Percentiles rank a stretch among this genome's conserved stretches.
Evolutionary conservation across 1,140 invertebrate species (phyloP).

Genomic region (Hermatobates lingyangjiaoensis): DNA sequence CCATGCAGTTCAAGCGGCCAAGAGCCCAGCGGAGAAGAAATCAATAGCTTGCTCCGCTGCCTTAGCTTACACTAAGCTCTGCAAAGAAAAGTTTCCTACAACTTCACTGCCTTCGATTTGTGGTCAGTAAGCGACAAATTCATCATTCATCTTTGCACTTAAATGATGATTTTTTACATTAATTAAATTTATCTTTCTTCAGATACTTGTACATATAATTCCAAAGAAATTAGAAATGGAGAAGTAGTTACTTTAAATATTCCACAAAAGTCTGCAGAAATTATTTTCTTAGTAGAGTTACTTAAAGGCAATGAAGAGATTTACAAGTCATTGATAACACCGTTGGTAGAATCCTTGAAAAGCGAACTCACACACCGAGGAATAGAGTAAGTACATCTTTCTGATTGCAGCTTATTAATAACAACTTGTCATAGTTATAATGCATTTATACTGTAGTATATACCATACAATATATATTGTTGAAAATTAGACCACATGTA

Average conservation of each 20-base stretch:
- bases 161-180: background rate
- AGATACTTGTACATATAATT: slow-evolving; percentile 1
- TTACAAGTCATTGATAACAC: slow-evolving; percentile 27
- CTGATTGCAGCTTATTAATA: background rate
- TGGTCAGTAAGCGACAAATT: background rate
- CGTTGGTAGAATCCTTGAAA: slow-evolving; percentile 25
- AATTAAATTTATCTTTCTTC: background rate
- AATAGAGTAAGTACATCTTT: slow-evolving; percentile 29
- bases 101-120: background rate
- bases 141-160: background rate
- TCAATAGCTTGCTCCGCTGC: slow-evolving; percentile 35
- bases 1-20: slow-evolving; percentile 23
- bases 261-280: slow-evolving; percentile 48
- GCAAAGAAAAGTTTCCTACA: background rate
- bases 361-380: slow-evolving; percentile 31
- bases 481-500: too few relatives aligned
- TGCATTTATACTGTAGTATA: too few relatives aligned
- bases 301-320: slow-evolving; percentile 26
- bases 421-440: too few relatives aligned
- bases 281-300: slow-evolving; percentile 49
- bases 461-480: too few relatives aligned
- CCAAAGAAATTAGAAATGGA: slow-evolving; percentile 22
- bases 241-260: slow-evolving; percentile 43
- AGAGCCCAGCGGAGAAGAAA: slow-evolving; percentile 26
- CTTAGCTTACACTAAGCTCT: slow-evolving; percentile 28